Conservation (phyloP, 2,797 vertebrate species). For the Scolopax bukidnonensis region DNA sequence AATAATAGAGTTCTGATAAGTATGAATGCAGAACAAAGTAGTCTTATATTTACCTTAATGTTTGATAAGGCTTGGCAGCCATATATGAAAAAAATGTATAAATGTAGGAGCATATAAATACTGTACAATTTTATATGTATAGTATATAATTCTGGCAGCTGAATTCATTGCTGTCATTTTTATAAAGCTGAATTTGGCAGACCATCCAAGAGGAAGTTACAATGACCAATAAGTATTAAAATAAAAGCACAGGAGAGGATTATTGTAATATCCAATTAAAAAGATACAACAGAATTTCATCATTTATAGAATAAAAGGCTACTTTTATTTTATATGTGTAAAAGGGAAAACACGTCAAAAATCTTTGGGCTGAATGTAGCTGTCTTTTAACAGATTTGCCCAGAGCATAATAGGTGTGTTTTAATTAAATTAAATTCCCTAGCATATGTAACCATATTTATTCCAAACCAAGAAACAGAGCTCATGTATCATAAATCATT, state of each 20-base stretch:
- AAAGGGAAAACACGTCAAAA: not conserved
- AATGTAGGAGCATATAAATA: not conserved
- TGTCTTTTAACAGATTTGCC: not conserved
- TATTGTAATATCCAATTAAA: not conserved
- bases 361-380: not conserved
- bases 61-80: not conserved
- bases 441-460: not conserved
- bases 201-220: not conserved
- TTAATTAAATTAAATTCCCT: not conserved
- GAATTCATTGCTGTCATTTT: not conserved
- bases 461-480: not conserved
- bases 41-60: not conserved
- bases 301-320: not conserved
- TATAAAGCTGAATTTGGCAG: not conserved
- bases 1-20: not conserved
- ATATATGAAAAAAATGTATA: not conserved
- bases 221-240: not conserved
- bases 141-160: not conserved
- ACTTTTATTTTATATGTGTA: not conserved
- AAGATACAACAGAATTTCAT: not conserved
- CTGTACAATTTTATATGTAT: too few relatives aligned
- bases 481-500: not conserved
- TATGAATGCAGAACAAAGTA: not conserved
- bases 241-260: not conserved
- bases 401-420: not conserved